Conservation (phyloP, 1,140 invertebrate species). For the Lepidotrigona ventralis region DNA sequence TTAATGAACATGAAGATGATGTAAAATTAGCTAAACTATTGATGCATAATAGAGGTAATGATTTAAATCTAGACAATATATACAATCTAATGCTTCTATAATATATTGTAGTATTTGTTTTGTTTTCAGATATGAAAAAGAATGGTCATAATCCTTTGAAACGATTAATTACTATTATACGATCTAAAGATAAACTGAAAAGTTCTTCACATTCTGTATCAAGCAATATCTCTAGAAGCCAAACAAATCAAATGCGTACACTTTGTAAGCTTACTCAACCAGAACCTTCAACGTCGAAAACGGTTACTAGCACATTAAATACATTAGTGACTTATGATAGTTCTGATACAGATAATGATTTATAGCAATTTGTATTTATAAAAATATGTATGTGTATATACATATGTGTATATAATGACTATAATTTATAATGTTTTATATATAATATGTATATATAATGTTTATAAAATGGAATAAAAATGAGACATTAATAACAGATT, state of each 20-base stretch:
- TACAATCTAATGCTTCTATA: background rate
- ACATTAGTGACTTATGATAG: slow-evolving; percentile 74
- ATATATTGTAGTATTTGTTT: slow-evolving; percentile 13
- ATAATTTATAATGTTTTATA: slow-evolving; percentile 30
- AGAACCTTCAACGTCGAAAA: slow-evolving; percentile 31
- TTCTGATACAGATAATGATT: slow-evolving; percentile 76
- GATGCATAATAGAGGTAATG: slow-evolving; percentile 63
- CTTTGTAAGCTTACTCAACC: slow-evolving; percentile 16
- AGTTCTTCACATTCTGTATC: background rate
- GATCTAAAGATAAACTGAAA: slow-evolving; percentile 61
- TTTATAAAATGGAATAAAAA: slow-evolving; percentile 11
- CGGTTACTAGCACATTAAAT: slow-evolving; percentile 18
- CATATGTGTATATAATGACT: slow-evolving; percentile 61
- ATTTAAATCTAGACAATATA: slow-evolving; percentile 10
- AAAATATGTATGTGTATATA: slow-evolving; percentile 50
- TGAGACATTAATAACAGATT: background rate
- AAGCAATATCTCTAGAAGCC: slow-evolving; percentile 11
- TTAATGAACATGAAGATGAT: slow-evolving; percentile 89
- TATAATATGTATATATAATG: background rate
- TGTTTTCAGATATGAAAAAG: slow-evolving; percentile 63
- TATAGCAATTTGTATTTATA: slow-evolving; percentile 59
- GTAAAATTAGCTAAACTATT: slow-evolving; percentile 88
- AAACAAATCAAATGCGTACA: slow-evolving; percentile 31
- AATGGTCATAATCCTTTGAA: slow-evolving; percentile 63
- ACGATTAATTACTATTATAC: slow-evolving; percentile 69